These are phyloP conservation scores for Turnix velox DNA, from an alignment of 2,113 vertebrate species.

Conservation along the genomic window DNA sequence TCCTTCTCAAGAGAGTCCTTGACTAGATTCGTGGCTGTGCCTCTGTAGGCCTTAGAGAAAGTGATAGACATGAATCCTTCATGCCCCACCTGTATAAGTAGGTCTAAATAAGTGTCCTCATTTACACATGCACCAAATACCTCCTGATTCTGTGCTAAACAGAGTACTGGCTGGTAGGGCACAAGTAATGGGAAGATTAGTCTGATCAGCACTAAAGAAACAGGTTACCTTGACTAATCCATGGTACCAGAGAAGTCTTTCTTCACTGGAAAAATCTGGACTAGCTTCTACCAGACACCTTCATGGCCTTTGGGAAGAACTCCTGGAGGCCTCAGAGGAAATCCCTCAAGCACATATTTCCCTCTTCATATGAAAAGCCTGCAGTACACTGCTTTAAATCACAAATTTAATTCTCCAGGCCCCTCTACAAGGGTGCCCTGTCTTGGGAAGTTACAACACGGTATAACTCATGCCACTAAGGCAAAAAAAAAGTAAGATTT, in stretches of 20 bases:
- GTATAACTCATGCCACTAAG: neutral
- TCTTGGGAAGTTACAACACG: neutral
- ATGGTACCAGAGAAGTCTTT: neutral
- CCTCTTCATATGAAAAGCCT: neutral
- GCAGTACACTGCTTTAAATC: neutral
- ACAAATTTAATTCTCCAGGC: neutral
- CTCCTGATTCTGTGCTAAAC: neutral
- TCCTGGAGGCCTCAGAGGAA: neutral
- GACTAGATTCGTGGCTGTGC: neutral
- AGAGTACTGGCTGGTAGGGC: neutral
- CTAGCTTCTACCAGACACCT: neutral
- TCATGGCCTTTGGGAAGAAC: neutral
- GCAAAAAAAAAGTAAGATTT: neutral
- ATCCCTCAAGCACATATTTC: neutral
- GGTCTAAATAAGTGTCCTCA: neutral
- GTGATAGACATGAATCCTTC: neutral
- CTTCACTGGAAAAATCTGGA: neutral
- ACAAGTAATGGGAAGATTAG: neutral
- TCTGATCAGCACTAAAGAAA: neutral
- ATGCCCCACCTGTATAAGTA: neutral
- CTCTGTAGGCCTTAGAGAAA: neutral
- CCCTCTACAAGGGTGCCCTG: neutral
- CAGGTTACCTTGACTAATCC: neutral
- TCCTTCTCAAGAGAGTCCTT: neutral
- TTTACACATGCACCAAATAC: neutral